Conservation (phyloP, 2,888 invertebrate species). For the Tridacna crocea region DNA sequence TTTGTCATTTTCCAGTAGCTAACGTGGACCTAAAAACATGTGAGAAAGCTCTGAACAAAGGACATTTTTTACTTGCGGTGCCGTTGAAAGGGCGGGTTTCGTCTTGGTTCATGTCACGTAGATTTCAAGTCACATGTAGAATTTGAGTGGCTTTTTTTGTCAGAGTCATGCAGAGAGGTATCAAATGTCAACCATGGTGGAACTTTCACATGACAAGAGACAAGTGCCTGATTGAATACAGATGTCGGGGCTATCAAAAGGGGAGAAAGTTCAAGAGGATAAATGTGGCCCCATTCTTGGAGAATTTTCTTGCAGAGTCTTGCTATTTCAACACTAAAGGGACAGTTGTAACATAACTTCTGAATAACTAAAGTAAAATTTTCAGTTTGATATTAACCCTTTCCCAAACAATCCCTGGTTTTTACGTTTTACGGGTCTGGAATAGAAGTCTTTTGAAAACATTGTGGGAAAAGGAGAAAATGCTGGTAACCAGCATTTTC, state of each 20-base stretch:
- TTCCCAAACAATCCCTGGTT: background rate
- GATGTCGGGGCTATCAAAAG: slow-evolving; percentile 22
- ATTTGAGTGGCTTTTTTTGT: slow-evolving; percentile 8
- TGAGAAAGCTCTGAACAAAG: slow-evolving; percentile 1
- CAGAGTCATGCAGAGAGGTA: slow-evolving; percentile 9
- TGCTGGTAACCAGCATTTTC: background rate
- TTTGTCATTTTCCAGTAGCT: background rate
- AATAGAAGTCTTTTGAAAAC: background rate
- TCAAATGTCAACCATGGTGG: slow-evolving; percentile 26
- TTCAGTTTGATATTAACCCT: background rate
- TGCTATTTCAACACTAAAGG: background rate
- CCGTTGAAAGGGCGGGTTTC: background rate
- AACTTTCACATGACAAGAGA: slow-evolving; percentile 38
- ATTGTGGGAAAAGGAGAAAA: background rate
- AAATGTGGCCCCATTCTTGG: background rate
- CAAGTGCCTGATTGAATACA: slow-evolving; percentile 39
- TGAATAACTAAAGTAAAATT: no score
- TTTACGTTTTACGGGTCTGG: no score
- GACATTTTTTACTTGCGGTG: slow-evolving; percentile 9
- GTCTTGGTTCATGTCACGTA: slow-evolving; percentile 12
- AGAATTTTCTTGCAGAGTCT: background rate
- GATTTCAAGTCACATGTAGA: slow-evolving; percentile 20
- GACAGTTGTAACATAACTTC: background rate
- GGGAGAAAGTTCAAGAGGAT: slow-evolving; percentile 19
- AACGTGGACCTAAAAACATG: background rate